Evolutionary conservation across 2,888 invertebrate genomes (phyloP), one percentile per base, ranked within the genome.

Genomic region (Caenorhabditis sp.): DNA sequence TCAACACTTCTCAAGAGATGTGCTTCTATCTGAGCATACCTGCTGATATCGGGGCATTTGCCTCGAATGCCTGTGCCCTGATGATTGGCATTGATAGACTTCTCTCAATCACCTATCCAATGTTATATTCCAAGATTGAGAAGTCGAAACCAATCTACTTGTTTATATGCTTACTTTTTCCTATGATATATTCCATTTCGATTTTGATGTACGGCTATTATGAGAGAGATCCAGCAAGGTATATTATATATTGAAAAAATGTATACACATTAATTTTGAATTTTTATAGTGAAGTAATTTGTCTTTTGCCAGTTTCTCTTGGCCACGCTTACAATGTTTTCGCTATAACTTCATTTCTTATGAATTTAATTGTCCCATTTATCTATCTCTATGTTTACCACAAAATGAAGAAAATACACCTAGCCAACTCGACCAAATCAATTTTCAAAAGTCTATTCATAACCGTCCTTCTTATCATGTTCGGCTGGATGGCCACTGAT

Each of bases 401-500:
- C 50, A 27, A 36, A 17, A 58, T 58, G 25, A 31, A 38, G 7
- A 31, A 20, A 20, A 20, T n/a, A 1, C 36, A 14, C 10, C 26
- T 56, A 27, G 61, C 50, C 20, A 57, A 0, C 56, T 50, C 61
- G 12, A 63, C 63, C 59, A 57, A 61, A 56, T 36, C 61, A 23
- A 31, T 54, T 27, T 31, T 67, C 7, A 53, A 21, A 36, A 63
- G 43, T 38, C 56, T 63, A 8, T n/a, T 20, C 1, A n/a, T 63
- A 1, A 43, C 56, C 1, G 25, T 57, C 2, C 12, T 14, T 12
- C 23, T 54, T 0, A 20, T 54, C 20, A 3, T 63, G 0, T 52
- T 60, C 23, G 72, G 72, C 2, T 72, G 72, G 72, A 72, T 72
- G 72, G 67, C 72, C 0, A 72, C 72, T 2, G 72, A 72, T 25